Evolutionary conservation across 2,888 invertebrate genomes (phyloP).

Genomic region (Zonitis immaculata): DNA sequence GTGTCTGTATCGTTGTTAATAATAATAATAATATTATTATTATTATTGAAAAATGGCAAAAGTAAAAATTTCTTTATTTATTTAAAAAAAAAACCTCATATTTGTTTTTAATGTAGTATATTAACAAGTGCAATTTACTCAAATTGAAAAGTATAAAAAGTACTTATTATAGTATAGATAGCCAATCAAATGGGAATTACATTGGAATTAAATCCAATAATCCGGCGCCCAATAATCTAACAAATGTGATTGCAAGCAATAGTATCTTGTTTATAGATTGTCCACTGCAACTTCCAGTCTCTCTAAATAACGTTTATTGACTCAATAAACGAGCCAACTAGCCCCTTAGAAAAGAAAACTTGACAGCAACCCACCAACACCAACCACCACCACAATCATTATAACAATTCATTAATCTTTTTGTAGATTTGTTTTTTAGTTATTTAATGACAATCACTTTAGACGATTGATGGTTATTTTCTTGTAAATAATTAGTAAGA

Average conservation of each 20-base stretch:
- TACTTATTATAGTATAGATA: too few species aligned
- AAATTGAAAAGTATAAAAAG: too few species aligned
- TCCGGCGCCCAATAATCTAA: conserved; percentile 7
- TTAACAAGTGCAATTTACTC: too few species aligned
- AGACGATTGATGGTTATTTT: background rate
- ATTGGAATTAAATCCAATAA: conserved; percentile 11
- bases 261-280: conserved; percentile 3
- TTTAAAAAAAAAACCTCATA: too few species aligned
- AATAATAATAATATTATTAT: too few species aligned
- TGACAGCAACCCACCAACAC: background rate
- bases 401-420: background rate
- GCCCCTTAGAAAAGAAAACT: background rate
- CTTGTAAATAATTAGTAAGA: too few species aligned
- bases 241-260: conserved; percentile 7
- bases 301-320: background rate
- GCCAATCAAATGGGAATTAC: background rate
- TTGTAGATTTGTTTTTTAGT: too few species aligned
- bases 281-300: conserved; percentile 8
- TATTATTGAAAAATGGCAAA: too few species aligned
- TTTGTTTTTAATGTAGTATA: too few species aligned
- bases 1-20: too few species aligned
- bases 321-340: background rate
- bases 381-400: background rate
- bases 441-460: background rate
- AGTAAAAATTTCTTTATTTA: too few species aligned